These are phyloP conservation scores for Sinodicranocentrus sp. DNA, from an alignment of 2,888 invertebrate genomes.

Conservation along the genomic window DNA sequence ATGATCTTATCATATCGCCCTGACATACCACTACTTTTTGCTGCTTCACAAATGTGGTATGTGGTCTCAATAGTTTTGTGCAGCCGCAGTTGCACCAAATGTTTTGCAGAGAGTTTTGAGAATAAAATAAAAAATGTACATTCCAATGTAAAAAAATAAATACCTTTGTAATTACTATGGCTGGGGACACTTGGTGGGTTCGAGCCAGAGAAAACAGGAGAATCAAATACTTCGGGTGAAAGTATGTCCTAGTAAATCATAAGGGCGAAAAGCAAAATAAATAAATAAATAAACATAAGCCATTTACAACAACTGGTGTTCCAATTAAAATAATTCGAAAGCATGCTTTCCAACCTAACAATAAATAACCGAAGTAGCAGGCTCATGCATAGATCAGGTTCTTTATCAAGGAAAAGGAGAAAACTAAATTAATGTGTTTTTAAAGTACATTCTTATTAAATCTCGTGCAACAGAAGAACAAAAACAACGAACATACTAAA, in stretches of 20 bases:
- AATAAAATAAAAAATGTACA: conserved; percentile 1
- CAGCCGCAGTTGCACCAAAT: no score
- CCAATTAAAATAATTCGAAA: conserved; percentile 13
- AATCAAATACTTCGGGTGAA: conserved; percentile 93
- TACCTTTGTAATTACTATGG: conserved; percentile 77
- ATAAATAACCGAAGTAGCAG: not conserved
- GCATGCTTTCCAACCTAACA: conserved; percentile 3
- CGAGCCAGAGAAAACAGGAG: conserved; percentile 90
- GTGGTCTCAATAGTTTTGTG: no score
- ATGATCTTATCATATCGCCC: not conserved
- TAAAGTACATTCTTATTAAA: no score
- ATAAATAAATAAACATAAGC: conserved; percentile 60
- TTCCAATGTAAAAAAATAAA: conserved; percentile 35
- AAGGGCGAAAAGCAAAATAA: conserved; percentile 59
- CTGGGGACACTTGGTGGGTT: conserved; percentile 92
- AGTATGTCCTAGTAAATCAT: conserved; percentile 86
- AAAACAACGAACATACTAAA: not conserved
- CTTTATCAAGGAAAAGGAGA: no score
- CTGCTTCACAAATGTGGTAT: not conserved
- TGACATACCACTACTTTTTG: not conserved
- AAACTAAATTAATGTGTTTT: no score
- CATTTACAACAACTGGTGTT: conserved; percentile 21
- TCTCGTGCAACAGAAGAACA: no score
- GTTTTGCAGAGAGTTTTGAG: no score
- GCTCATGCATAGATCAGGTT: not conserved